These are phyloP conservation scores for Aphelocoma californica DNA, from an alignment of 2,797 vertebrate genomes.

Conservation along the genomic window DNA sequence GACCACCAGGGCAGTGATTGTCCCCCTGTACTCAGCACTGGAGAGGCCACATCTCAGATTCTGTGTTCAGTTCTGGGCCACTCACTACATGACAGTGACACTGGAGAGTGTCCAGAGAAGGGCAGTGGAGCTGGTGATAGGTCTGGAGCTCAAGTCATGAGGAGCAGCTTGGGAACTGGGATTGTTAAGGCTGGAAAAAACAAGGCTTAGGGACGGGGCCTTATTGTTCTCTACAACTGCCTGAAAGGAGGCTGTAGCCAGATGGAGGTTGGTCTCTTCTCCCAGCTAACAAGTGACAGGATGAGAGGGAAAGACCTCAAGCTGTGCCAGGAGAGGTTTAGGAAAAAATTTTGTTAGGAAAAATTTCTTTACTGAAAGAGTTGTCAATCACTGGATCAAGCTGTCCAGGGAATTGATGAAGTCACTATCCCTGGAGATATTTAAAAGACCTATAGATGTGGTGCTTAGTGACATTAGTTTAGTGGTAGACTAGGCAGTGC, in stretches of 20 bases:
- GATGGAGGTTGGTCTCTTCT: no score
- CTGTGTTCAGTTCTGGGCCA: no score
- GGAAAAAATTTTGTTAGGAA: background rate
- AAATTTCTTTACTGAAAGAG: background rate
- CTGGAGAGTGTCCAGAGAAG: background rate
- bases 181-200: background rate
- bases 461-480: background rate
- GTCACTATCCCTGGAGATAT: background rate
- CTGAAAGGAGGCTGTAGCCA: background rate
- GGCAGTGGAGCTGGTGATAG: background rate
- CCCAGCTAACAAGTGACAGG: background rate
- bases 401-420: background rate
- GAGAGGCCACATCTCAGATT: rapidly evolving
- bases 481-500: background rate
- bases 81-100: background rate
- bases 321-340: background rate
- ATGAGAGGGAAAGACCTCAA: background rate
- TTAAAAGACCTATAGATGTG: background rate
- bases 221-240: background rate
- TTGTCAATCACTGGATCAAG: background rate
- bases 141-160: background rate
- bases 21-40: background rate
- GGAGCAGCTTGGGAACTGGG: background rate
- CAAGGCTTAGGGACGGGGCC: background rate
- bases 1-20: rapidly evolving